Base-by-base conservation (phyloP, 2,113 vertebrate species). In the Garra rufa region DNA sequence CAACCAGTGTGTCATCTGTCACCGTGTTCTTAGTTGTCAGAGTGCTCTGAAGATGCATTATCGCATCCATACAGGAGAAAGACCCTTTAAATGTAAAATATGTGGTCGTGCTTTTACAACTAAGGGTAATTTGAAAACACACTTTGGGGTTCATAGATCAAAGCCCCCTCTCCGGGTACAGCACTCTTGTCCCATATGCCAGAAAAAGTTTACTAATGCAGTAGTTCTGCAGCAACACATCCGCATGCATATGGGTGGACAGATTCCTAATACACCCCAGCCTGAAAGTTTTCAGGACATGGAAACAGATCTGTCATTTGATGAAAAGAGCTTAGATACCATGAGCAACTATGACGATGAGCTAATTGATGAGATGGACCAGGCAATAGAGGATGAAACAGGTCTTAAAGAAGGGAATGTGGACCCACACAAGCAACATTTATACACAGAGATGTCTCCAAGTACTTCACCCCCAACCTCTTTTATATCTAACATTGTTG, bases 31-130 rank as follows among this genome's bases (percentile, higher is more conserved):
- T 87, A 99, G 98, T 92, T 99, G 98, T 92, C 98, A 99, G 95
- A 99, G 98, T 6, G 98, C 98, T 59, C 96, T 99, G 79, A 99
- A 99, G 94, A 99, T 99, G 98, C 98, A 99, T 93, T 99, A 99
- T 90, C 94, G 98, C 84, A 99, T 97, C 13, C 98, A 99, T 93
- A 99, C 98, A 17, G 98, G 98, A 10, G 98, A 99, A 91, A 95
- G 98, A 91, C 98, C 98, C 83, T 99, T 99, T 94, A 99, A 99
- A 94, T 99, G 98, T 93, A 99, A 99, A 95, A 96, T 99, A 92
- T 99, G 98, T 84, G 98, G 98, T 85, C 96, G 98, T 26, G 98
- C 98, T 88, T 99, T 99, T 89, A 99, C 98, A 92, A 99, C 98
- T 8, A 99, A 99, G 91, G 98, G 98, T 91, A 99, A 99, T 93